phyloP scores from a whole-genome alignment of 2,113 vertebrate species.

The Sylvicapra grimmia region DNA sequence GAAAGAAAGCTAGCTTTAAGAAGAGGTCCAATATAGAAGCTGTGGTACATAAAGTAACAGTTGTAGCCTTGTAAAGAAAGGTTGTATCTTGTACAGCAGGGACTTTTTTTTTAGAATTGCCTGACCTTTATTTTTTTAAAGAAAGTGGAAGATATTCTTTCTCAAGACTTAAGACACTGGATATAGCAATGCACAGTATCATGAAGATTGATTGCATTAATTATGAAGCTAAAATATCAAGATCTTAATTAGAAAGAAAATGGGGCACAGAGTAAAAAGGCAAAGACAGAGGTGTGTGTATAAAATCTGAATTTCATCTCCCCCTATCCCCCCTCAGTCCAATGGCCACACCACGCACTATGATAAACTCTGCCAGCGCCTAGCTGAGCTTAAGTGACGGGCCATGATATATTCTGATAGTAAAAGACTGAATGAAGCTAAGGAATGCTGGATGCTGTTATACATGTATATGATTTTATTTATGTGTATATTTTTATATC shows the following conservation, averaged over 20 bases:
- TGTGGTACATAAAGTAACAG: background rate
- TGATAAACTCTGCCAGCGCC: background rate
- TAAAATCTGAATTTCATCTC: background rate
- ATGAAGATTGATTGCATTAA: background rate
- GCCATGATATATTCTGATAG: background rate
- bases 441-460: constrained; percentile 50
- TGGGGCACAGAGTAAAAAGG: background rate
- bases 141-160: background rate
- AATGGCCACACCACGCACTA: background rate
- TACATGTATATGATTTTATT: constrained; percentile 68
- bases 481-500: constrained; percentile 69
- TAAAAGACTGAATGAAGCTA: constrained; percentile 22
- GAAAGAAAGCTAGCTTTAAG: background rate
- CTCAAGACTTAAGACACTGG: background rate
- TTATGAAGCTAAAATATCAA: constrained; percentile 17
- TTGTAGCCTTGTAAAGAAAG: background rate
- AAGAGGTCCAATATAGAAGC: background rate
- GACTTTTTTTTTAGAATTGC: background rate
- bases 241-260: constrained; percentile 15
- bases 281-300: background rate
- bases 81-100: background rate
- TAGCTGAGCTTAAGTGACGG: background rate
- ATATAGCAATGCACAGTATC: background rate
- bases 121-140: background rate
- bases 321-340: background rate